These are phyloP conservation scores for Eunapius fragilis DNA, from an alignment of 37 sponge, comb jelly and placozoan genomes.

Conservation along the genomic window DNA sequence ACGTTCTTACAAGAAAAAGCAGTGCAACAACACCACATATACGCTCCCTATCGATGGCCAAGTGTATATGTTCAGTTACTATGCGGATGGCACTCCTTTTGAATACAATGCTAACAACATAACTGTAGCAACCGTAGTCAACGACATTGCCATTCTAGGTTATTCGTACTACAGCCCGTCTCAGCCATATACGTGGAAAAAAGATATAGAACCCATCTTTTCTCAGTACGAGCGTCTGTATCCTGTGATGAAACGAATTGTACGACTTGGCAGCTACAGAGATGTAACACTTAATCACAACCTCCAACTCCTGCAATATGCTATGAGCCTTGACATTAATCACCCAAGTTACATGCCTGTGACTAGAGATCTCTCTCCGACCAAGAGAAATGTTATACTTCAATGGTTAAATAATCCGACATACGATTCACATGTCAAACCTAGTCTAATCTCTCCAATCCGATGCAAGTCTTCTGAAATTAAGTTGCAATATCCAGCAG, in stretches of 20 bases:
- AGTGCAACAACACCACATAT: background rate
- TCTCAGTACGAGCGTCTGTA: slow-evolving; percentile 21
- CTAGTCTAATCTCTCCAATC: too few species aligned
- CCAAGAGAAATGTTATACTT: slow-evolving; percentile 39
- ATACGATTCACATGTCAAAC: background rate
- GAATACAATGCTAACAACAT: background rate
- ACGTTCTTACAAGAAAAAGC: background rate
- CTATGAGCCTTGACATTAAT: slow-evolving; percentile 4
- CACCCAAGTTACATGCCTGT: slow-evolving; percentile 55
- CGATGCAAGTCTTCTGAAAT: too few species aligned
- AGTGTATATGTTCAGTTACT: slow-evolving; percentile 45
- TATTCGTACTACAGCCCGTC: background rate
- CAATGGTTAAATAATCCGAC: slow-evolving; percentile 48
- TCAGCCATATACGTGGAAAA: slow-evolving; percentile 25
- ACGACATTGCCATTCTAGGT: background rate
- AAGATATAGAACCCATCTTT: slow-evolving; percentile 41
- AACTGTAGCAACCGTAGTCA: background rate
- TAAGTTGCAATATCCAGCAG: too few species aligned
- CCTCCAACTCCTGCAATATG: background rate
- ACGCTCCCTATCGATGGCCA: slow-evolving; percentile 58
- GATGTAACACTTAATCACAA: slow-evolving; percentile 24
- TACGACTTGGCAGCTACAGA: slow-evolving; percentile 24
- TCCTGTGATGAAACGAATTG: slow-evolving; percentile 18
- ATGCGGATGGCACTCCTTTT: background rate
- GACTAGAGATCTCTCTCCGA: slow-evolving; percentile 55